Evolutionary conservation across 2,888 invertebrate genomes (phyloP), one percentile per base, ranked within the genome.

Genomic region (Eremobia ochroleuca): DNA sequence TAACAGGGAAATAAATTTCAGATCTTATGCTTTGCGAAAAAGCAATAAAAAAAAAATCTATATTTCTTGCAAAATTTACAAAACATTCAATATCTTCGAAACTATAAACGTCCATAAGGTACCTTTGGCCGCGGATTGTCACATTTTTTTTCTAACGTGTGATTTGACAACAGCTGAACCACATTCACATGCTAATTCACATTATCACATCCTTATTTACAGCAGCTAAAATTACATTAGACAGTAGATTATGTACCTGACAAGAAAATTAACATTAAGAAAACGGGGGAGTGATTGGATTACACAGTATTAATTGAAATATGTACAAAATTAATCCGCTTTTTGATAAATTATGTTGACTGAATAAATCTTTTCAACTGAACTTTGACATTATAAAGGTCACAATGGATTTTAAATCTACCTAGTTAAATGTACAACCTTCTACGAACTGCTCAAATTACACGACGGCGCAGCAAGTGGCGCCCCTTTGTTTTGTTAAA

Each of bases 321-420:
- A 4, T 6, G 37, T 37, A 28, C 34, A 28, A 37, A 65, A 55
- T 65, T 31, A 58, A 46, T 58, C 18, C 18, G n/a, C 4, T 76
- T 58, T 31, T n/a, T 52, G 4, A n/a, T 52, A n/a, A 15, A 77
- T 66, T 66, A 6, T 37, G 46, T 58, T 66, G 31, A 66, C 28
- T 15, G 11, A 66, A 15, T 21, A 66, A 37, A 66, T 77, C 9
- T 34, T 28, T 76, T 59, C 0, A 46, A 46, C 13, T 55, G 25
- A 64, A 76, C 37, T 77, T 65, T 58, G 31, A 46, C 4, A 43
- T 34, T 55, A 5, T 11, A 52, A 34, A 55, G 43, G 34, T 46
- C 55, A 46, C 43, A 65, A 37, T 9, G 18, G 9, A 43, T 77
- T 55, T 55, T 5, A 76, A 43, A 31, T 4, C 21, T n/a, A 46